phyloP scores from a whole-genome alignment of 2,888 invertebrate genomes.

The Aphelenchoides bicaudatus region DNA sequence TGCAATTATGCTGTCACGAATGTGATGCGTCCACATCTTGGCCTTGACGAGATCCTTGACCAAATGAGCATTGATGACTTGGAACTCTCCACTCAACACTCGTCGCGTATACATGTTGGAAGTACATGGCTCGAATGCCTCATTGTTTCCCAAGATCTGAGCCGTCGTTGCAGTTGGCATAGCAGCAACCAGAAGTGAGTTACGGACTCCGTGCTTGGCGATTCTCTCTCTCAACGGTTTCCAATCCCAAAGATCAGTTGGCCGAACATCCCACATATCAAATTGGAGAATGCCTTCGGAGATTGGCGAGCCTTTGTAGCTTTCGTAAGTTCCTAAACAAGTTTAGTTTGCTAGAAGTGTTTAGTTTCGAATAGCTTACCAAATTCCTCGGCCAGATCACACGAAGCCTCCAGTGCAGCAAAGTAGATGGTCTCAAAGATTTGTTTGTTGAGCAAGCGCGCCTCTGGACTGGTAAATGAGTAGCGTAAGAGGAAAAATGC shows the following conservation, averaged over 20 bases:
- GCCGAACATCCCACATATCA: slow-evolving; percentile 82
- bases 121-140: slow-evolving; percentile 95
- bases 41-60: slow-evolving; percentile 84
- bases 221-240: slow-evolving; percentile 74
- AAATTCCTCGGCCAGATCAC: slow-evolving; percentile 78
- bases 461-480: slow-evolving; percentile 85
- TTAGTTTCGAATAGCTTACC: too few relatives aligned
- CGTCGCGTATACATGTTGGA: slow-evolving; percentile 90
- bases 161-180: slow-evolving; percentile 99
- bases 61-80: slow-evolving; percentile 83
- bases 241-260: slow-evolving; percentile 85
- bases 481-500: slow-evolving; percentile 86
- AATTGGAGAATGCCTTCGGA: slow-evolving; percentile 91
- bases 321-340: slow-evolving; percentile 82
- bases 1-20: slow-evolving; percentile 88
- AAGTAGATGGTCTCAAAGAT: slow-evolving; percentile 97
- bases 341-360: too few relatives aligned
- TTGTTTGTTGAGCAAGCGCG: slow-evolving; percentile 79
- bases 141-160: slow-evolving; percentile 97
- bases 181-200: slow-evolving; percentile 86
- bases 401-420: slow-evolving; percentile 90
- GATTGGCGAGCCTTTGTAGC: slow-evolving; percentile 84
- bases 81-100: slow-evolving; percentile 76
- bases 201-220: slow-evolving; percentile 80
- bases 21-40: slow-evolving; percentile 86